These are phyloP conservation scores for Drosophila varians DNA, from an alignment of 1,140 invertebrate species.

Conservation along the genomic window DNA sequence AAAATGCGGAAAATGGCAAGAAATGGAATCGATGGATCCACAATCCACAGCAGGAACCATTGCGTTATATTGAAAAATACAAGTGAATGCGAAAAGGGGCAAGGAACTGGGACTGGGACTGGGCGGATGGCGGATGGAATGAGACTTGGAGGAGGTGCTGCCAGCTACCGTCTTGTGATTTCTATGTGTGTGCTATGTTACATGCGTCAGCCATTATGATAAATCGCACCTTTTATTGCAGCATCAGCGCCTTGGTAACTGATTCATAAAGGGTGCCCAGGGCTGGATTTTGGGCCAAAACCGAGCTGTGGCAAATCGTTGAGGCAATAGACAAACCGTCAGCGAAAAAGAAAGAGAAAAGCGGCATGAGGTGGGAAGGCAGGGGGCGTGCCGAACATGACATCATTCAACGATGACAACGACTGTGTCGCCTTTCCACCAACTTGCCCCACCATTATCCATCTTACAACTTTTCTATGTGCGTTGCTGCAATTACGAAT, in stretches of 20 bases:
- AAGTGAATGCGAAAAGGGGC: constrained; percentile 33
- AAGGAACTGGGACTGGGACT: neutral
- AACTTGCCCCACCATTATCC: constrained; percentile 1
- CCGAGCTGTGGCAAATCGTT: constrained; percentile 23
- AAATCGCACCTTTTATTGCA: constrained; percentile 82
- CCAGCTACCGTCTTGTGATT: constrained; percentile 7
- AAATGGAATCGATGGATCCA: constrained; percentile 78
- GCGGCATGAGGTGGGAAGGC: neutral
- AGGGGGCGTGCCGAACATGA: constrained; percentile 40
- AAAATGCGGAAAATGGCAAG: constrained; percentile 81
- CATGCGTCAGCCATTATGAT: constrained; percentile 72
- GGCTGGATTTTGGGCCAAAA: constrained; percentile 8
- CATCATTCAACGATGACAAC: constrained; percentile 67
- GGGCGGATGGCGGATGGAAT: too few species aligned
- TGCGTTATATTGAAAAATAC: constrained; percentile 74
- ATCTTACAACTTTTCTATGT: constrained; percentile 11
- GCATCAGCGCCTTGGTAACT: constrained; percentile 79
- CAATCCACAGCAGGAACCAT: constrained; percentile 57
- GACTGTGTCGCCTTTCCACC: constrained; percentile 66
- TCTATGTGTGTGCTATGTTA: constrained; percentile 9
- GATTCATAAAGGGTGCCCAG: constrained; percentile 64
- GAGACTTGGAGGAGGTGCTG: constrained; percentile 15
- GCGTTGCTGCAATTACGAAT: constrained; percentile 59
- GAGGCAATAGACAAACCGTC: constrained; percentile 43
- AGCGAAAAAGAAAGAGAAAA: neutral